These are phyloP conservation scores for Zaprionus ghesquierei DNA, from an alignment of 1,140 invertebrate genomes.

Conservation along the genomic window DNA sequence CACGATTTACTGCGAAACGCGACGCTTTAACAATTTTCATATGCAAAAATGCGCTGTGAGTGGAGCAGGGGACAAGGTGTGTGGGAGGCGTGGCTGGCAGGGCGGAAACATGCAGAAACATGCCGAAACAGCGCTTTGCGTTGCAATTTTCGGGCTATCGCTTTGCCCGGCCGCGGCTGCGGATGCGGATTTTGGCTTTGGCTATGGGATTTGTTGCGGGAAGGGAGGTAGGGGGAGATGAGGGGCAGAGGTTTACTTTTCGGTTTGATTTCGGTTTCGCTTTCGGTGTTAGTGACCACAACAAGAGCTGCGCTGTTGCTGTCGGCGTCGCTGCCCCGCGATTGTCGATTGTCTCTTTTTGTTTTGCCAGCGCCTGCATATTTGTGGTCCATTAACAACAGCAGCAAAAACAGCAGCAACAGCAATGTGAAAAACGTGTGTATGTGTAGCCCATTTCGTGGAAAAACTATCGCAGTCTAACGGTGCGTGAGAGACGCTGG, in stretches of 20 bases:
- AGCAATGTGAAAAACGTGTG: background rate
- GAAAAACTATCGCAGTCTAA: slow-evolving; percentile 43
- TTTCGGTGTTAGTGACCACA: slow-evolving; percentile 33
- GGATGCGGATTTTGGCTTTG: slow-evolving; percentile 45
- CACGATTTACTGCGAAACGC: background rate
- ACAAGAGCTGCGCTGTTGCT: slow-evolving; percentile 41
- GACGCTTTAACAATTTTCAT: slow-evolving; percentile 22
- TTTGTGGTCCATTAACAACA: slow-evolving; percentile 72
- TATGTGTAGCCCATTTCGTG: slow-evolving; percentile 28
- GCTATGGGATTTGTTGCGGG: slow-evolving; percentile 7
- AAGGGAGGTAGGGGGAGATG: slow-evolving; percentile 3
- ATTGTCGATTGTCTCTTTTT: slow-evolving; percentile 25
- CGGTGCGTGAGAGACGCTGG: background rate
- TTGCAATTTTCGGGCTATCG: slow-evolving; percentile 60
- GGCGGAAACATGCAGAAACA: slow-evolving; percentile 54
- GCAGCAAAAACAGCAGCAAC: slow-evolving; percentile 4
- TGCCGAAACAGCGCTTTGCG: slow-evolving; percentile 33
- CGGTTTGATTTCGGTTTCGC: slow-evolving; percentile 18
- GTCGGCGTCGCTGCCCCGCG: background rate
- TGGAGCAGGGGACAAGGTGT: background rate
- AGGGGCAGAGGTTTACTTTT: slow-evolving; percentile 21
- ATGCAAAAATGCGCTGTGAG: slow-evolving; percentile 1
- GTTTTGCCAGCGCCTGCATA: slow-evolving; percentile 62
- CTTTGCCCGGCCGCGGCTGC: slow-evolving; percentile 41
- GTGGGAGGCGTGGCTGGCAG: background rate